Evolutionary conservation across 2,888 invertebrate species (phyloP), one percentile per base, ranked within the genome.

Genomic region (Euplagia quadripunctaria): DNA sequence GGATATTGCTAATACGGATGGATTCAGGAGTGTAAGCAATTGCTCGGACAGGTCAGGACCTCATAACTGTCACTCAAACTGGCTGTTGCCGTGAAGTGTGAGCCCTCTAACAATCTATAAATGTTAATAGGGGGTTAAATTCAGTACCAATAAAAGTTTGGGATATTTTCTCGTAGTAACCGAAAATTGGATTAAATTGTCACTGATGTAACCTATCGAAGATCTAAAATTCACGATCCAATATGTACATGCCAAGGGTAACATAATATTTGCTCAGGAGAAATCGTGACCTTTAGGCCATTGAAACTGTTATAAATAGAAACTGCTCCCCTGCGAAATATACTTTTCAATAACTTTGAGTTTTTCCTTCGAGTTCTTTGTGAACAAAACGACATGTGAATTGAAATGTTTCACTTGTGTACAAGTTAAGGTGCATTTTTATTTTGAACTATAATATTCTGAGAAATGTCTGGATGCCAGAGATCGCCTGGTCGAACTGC

Each of bases 121-220:
- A 31, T 31, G 31, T 31, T 31, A 31, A 31, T 31, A 31, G 49
- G 9, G n/a, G 43, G 11, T 68, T 41, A 31, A 49, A 49, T 68
- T 55, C 11, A 1, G 9, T 42, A 6, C 52, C 52, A 42, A 68
- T 55, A 41, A 17, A 52, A 55, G n/a, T 17, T 4, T 2, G 42
- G 43, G 55, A n/a, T 46, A 31, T 31, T 20, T 55, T 11, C 55
- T 51, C 7, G 55, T n/a, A 17, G 14, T 58, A n/a, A 12, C 55
- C n/a, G 55, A 12, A 58, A 68, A 43, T 68, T 68, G 43, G 0
- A 68, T 68, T 55, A 68, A 68, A 20, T 51, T 55, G 42, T 12
- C 8, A n/a, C 17, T 42, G 43, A 43, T 20, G 16, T 41, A 42
- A 41, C 55, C n/a, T 52, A 55, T 42, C 17, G 68, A 17, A 58